Conservation (phyloP, 1,140 invertebrate genomes). For the Pemphigus obesinymphae region DNA sequence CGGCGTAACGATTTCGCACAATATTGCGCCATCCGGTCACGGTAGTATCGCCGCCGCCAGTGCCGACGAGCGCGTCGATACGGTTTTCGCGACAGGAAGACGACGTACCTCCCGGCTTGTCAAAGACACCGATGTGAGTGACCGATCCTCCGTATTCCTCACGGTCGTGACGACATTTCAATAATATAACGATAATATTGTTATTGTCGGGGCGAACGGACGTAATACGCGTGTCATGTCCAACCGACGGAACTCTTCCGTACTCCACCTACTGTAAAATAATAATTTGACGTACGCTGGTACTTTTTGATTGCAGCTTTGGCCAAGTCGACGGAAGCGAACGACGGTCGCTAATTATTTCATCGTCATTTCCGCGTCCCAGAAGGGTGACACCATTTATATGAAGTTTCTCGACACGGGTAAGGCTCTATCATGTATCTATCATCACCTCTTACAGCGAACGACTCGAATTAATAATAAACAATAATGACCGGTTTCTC, state of each 20-base stretch:
- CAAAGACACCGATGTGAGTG: conserved; percentile 31
- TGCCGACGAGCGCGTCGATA: background rate
- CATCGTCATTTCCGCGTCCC: conserved; percentile 28
- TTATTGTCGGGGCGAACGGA: background rate
- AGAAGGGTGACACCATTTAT: conserved; percentile 41
- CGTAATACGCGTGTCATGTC: no score
- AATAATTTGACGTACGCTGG: background rate
- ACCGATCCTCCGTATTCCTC: background rate
- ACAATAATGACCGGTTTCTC: no score
- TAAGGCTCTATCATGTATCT: no score
- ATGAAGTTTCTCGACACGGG: conserved; percentile 40
- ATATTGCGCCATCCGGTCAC: conserved; percentile 9
- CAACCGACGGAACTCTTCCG: no score
- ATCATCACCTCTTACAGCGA: no score
- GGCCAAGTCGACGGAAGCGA: conserved; percentile 37
- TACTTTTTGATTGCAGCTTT: conserved; percentile 19
- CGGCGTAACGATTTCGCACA: no score
- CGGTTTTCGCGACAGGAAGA: background rate
- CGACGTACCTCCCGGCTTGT: background rate
- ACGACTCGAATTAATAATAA: no score
- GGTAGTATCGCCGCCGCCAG: background rate
- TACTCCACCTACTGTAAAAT: no score
- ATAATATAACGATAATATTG: background rate
- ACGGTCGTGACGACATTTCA: background rate
- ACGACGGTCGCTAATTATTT: conserved; percentile 31